Conservation (phyloP, 2,888 invertebrate species). For the Epinotia nisella region DNA sequence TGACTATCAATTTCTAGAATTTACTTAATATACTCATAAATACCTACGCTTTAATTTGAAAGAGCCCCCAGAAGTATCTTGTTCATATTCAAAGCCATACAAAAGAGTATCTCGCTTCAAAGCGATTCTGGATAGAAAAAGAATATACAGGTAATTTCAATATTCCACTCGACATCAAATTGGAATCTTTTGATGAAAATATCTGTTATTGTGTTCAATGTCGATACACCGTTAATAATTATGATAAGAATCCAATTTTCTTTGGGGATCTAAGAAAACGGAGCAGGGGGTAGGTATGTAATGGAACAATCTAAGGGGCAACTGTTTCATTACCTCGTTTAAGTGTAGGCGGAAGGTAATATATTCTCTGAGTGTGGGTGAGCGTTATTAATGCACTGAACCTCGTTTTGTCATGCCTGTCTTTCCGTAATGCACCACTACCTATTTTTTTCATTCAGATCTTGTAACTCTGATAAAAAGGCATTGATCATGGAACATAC, state of each 20-base stretch:
- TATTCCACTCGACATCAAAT: conserved; percentile 18
- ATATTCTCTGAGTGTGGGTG: background rate
- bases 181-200: conserved; percentile 29
- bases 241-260: conserved; percentile 28
- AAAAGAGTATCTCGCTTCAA: conserved; percentile 19
- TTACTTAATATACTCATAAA: background rate
- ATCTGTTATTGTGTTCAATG: conserved; percentile 23
- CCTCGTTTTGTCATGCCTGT: background rate
- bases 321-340: conserved; percentile 13
- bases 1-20: too few relatives aligned
- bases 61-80: background rate
- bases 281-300: background rate
- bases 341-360: background rate
- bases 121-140: conserved; percentile 19
- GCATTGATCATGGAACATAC: too few relatives aligned
- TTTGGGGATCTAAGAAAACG: conserved; percentile 10
- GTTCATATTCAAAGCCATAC: conserved; percentile 14
- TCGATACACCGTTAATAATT: conserved; percentile 34
- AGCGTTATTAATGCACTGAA: background rate
- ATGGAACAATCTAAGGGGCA: background rate
- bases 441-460: too few relatives aligned
- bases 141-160: conserved; percentile 32
- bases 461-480: too few relatives aligned
- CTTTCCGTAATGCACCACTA: too few relatives aligned
- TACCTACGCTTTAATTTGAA: background rate